Evolutionary conservation across 2,797 vertebrate genomes (phyloP).

Genomic region (Morelia viridis): DNA sequence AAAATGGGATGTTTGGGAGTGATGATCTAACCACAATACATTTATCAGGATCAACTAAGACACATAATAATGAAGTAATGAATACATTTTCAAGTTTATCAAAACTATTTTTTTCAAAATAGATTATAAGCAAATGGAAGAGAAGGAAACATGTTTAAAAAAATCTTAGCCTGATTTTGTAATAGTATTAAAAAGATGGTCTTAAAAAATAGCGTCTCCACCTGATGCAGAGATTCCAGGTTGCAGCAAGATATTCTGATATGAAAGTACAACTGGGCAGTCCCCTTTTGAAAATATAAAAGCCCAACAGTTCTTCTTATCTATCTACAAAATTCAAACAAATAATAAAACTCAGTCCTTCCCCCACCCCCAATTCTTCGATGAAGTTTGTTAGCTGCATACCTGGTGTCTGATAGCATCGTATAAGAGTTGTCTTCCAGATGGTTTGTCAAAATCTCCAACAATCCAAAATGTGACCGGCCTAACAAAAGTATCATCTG

Average conservation of each 20-base stretch:
- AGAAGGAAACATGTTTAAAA: neutral
- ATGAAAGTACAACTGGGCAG: neutral
- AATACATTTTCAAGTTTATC: neutral
- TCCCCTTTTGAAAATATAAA: neutral
- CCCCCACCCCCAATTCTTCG: neutral
- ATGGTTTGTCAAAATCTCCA: constrained; percentile 91
- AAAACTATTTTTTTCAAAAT: neutral
- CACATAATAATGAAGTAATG: neutral
- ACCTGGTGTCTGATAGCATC: constrained; percentile 97
- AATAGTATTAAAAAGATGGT: neutral
- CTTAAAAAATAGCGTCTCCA: too few species aligned
- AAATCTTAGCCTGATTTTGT: neutral
- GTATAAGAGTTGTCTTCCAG: constrained; percentile 91
- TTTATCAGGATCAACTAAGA: neutral
- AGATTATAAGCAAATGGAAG: neutral
- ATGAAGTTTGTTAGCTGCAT: constrained; percentile 36
- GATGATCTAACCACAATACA: neutral
- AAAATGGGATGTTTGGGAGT: too few species aligned
- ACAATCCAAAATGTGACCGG: constrained; percentile 98
- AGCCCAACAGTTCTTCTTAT: neutral
- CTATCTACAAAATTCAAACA: neutral
- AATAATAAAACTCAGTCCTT: neutral
- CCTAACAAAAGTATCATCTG: constrained; percentile 92
- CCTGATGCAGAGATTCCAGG: neutral
- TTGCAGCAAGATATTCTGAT: neutral